phyloP scores from a whole-genome alignment of 2,888 invertebrate genomes.

The Zhuqinia jingwanae region DNA sequence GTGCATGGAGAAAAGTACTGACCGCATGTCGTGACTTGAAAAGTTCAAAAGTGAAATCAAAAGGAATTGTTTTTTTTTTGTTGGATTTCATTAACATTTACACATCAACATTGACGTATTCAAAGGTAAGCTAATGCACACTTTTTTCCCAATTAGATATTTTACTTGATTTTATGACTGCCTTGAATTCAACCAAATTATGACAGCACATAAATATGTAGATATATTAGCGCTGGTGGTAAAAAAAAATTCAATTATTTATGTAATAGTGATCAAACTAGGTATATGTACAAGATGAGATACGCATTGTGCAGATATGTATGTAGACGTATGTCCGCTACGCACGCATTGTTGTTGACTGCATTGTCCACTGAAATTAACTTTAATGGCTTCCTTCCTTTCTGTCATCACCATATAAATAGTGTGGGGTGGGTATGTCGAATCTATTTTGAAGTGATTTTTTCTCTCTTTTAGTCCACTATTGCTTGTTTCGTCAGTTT shows the following conservation, averaged over 20 bases:
- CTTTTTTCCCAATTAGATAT: no score
- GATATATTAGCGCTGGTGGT: no score
- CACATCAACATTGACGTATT: no score
- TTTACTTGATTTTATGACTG: no score
- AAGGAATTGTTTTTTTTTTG: neutral
- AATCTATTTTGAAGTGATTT: no score
- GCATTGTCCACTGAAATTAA: neutral
- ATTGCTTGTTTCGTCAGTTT: neutral
- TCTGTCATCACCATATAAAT: slow-evolving; percentile 3
- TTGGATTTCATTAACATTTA: neutral
- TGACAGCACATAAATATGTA: no score
- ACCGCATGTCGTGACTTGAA: slow-evolving; percentile 28
- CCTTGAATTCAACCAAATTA: no score
- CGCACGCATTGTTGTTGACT: no score
- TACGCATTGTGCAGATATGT: neutral
- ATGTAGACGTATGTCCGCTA: neutral
- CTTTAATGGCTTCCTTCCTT: slow-evolving; percentile 21
- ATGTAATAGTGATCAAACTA: neutral
- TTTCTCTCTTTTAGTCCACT: neutral
- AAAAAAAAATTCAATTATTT: no score
- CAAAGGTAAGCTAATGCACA: neutral
- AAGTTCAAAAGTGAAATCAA: slow-evolving; percentile 5
- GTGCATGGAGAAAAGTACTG: neutral
- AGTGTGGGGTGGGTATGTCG: no score
- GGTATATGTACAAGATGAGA: neutral